Percentiles rank a stretch among this genome's conserved stretches.
phyloP scores from a whole-genome alignment of 2,113 vertebrate species.

The Lethenteron camtschaticum region DNA sequence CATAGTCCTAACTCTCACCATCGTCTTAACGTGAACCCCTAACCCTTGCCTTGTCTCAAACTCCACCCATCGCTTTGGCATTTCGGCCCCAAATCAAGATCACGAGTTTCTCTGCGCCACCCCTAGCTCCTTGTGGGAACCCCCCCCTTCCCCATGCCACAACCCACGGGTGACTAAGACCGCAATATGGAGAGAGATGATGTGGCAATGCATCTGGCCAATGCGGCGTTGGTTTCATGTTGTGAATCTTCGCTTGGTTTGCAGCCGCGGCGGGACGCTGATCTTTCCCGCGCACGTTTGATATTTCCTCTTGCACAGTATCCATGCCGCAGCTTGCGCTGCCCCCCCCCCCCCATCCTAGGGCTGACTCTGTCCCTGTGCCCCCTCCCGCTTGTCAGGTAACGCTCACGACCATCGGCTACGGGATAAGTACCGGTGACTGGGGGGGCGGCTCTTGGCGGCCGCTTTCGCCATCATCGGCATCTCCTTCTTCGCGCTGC shows the following conservation, averaged over 20 bases:
- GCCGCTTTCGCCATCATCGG: constrained; percentile 80
- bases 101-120: not conserved
- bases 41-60: not conserved
- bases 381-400: constrained; percentile 30
- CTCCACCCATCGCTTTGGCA: not conserved
- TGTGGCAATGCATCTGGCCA: not conserved
- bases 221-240: too few relatives aligned
- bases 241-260: not conserved
- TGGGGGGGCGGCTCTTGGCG: constrained; percentile 86
- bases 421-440: constrained; percentile 88
- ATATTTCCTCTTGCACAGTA: not conserved
- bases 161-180: not conserved
- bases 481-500: constrained; percentile 89
- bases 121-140: not conserved
- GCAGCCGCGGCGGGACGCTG: not conserved
- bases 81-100: not conserved
- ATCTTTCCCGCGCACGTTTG: not conserved
- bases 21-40: not conserved
- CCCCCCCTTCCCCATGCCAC: not conserved
- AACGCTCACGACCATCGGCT: constrained; percentile 83
- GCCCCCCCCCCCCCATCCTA: not conserved
- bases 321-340: not conserved
- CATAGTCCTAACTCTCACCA: not conserved
- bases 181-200: not conserved
- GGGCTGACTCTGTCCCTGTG: not conserved